A percentile compares a stretch with the other conserved stretches of the same genome.
These are phyloP conservation scores for Manis pentadactyla DNA, from an alignment of 2,797 vertebrate species.

Conservation along the genomic window DNA sequence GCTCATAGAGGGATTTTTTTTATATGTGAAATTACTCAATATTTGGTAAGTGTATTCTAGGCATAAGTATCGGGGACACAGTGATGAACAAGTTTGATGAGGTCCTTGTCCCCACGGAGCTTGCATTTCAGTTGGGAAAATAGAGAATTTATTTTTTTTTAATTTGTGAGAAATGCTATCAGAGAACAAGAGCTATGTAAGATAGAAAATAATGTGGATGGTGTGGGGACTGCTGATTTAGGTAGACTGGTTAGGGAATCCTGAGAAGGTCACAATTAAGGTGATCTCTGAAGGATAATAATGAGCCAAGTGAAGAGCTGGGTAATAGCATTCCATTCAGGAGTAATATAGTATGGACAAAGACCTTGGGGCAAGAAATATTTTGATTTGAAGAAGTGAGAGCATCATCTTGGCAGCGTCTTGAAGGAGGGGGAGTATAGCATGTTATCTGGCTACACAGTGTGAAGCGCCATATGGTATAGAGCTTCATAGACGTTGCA, in stretches of 20 bases:
- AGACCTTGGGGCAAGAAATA: neutral
- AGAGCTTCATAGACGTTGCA: neutral
- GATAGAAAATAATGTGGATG: neutral
- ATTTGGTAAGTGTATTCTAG: neutral
- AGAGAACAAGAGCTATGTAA: slow-evolving; percentile 4
- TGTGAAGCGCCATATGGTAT: neutral
- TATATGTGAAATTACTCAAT: neutral
- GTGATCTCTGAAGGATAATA: neutral
- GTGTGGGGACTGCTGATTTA: neutral
- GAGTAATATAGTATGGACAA: neutral
- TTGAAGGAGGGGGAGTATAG: neutral
- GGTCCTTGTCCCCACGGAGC: neutral
- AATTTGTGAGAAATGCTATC: neutral
- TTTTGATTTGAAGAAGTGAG: slow-evolving; percentile 12
- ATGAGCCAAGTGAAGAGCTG: neutral
- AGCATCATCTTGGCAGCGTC: neutral
- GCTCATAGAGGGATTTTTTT: neutral
- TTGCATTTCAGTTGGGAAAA: slow-evolving; percentile 46
- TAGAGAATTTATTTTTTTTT: neutral
- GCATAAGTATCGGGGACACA: neutral
- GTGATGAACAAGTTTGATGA: neutral
- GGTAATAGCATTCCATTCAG: neutral
- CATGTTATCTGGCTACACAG: neutral
- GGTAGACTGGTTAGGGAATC: neutral
- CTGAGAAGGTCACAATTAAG: neutral